Percentiles rank a stretch among this genome's conserved stretches.
phyloP scores from a whole-genome alignment of 2,113 vertebrate species.

The Ictidomys tridecemlineatus region DNA sequence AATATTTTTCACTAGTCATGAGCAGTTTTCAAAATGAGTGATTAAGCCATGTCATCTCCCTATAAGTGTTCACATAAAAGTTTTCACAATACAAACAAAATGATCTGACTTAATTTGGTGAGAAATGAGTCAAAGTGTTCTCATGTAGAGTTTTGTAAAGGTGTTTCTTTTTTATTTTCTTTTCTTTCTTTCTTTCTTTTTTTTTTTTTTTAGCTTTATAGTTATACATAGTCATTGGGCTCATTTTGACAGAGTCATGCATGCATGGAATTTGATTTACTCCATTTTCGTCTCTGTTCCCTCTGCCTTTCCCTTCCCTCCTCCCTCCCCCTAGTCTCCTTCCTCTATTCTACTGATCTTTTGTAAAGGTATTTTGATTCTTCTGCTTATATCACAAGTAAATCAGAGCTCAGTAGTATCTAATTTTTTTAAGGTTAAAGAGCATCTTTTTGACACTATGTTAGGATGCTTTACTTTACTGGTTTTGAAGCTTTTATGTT shows the following conservation, averaged over 20 bases:
- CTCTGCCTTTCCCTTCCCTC: no score
- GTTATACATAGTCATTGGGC: no score
- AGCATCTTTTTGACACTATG: not conserved
- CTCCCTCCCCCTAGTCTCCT: no score
- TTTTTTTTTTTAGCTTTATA: no score
- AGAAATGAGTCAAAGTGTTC: not conserved
- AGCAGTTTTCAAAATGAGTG: slow-evolving; percentile 51
- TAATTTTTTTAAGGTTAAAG: not conserved
- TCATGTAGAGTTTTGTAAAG: not conserved
- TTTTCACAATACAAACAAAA: slow-evolving; percentile 22
- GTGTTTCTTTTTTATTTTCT: not conserved
- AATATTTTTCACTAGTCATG: slow-evolving; percentile 11
- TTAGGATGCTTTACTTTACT: not conserved
- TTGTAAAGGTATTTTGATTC: slow-evolving; percentile 18
- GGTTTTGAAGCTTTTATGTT: slow-evolving; percentile 3
- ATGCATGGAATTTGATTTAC: no score
- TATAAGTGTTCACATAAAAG: slow-evolving; percentile 15
- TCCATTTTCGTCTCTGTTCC: no score
- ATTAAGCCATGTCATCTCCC: slow-evolving; percentile 14
- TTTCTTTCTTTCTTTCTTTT: no score
- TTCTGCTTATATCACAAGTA: slow-evolving; percentile 29
- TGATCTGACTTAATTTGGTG: not conserved
- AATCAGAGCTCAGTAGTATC: not conserved
- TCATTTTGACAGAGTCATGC: no score
- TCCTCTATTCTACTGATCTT: not conserved